A percentile compares a stretch with the other conserved stretches of the same genome.
Conservation (phyloP, 2,113 vertebrate genomes). For the Phalacrocorax aristotelis region DNA sequence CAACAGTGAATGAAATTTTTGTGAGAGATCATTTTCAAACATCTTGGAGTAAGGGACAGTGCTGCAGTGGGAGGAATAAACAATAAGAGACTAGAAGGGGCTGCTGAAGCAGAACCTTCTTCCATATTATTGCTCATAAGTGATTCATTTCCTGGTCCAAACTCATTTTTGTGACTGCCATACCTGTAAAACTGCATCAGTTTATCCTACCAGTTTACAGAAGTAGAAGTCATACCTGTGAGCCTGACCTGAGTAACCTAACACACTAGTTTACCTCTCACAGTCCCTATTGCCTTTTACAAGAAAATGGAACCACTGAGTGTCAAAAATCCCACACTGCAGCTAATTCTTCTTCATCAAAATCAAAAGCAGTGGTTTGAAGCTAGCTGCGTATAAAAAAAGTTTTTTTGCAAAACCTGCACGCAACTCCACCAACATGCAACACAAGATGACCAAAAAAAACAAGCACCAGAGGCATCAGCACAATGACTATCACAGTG, state of each 20-base stretch:
- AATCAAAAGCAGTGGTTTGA: not conserved
- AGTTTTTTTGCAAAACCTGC: not conserved
- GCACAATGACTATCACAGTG: rapidly evolving
- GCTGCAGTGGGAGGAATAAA: not conserved
- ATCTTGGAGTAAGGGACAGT: not conserved
- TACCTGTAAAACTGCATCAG: not conserved
- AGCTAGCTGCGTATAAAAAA: not conserved
- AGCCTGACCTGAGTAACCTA: not conserved
- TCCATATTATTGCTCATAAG: not conserved
- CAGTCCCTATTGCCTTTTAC: not conserved
- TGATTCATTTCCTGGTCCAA: not conserved
- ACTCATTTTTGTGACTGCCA: not conserved
- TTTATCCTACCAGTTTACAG: not conserved
- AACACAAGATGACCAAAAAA: not conserved
- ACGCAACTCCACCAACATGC: not conserved
- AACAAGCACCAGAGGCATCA: not conserved
- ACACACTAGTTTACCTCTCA: not conserved
- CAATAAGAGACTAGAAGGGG: not conserved
- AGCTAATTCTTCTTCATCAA: not conserved
- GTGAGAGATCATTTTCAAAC: not conserved
- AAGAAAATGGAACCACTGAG: not conserved
- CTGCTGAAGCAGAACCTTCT: not conserved
- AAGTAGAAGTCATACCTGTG: not conserved
- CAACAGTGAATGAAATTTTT: not conserved
- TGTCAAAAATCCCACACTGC: not conserved